Base-by-base conservation (phyloP, 2,797 vertebrate genomes). In the Artibeus lituratus region DNA sequence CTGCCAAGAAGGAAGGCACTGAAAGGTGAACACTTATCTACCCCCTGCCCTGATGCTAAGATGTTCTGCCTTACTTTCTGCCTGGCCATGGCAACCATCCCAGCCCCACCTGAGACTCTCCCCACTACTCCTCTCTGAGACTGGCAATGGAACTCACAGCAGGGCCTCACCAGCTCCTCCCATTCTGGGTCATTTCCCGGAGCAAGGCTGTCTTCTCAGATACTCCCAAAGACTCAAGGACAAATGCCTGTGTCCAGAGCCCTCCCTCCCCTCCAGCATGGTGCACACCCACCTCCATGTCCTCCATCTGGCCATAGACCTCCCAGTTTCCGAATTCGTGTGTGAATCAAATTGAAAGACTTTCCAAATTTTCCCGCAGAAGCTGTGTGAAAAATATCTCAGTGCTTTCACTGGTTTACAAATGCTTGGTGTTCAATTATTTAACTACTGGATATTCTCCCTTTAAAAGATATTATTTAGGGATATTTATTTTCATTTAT, bases 401-500 rank as follows among this genome's bases (percentile, higher is more conserved):
- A 22, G 42, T 65, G 29, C 82, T 69, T 47, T 39, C 15, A 82
- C 5, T n/a, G 22, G 49, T 65, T 95, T 94, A 87, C 44, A 90
- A 89, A 90, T 7, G 5, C 32, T 51, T 29, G 21, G 7, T 29
- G 51, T 49, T 90, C 39, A 65, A 22, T 72, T 72, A 80, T 47
- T 82, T 62, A 91, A 74, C 67, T 77, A 82, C 6, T 29, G 69
- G 7, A 42, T 73, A 70, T 21, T 65, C 86, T 74, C 67, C 26
- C 29, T 91, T 86, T 91, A 26, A 89, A 91, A 85, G 47, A 10
- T 55, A 5, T 37, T 39, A 72, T 84, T 77, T 80, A 26, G 37
- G 42, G 15, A 91, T 44, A 73, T 55, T 65, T 70, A 32, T 90
- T 53, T 95, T 87, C 67, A 77, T 5, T 55, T 96, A 70, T 22